A percentile compares a stretch with the other conserved stretches of the same genome.
These are phyloP conservation scores for Poecilobothrus nobilitatus DNA, from an alignment of 2,888 invertebrate species.

Conservation along the genomic window DNA sequence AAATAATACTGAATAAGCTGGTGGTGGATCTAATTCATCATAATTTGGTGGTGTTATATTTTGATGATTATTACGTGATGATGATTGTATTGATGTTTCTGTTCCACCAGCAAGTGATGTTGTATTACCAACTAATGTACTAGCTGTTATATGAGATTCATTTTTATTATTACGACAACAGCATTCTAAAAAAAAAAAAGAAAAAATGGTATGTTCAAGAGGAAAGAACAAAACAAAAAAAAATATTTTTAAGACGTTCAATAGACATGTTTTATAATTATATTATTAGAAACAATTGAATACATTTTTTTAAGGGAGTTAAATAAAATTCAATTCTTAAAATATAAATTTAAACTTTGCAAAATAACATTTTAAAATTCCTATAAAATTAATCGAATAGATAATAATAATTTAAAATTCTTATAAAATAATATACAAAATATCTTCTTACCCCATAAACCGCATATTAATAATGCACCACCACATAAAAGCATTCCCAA, in stretches of 20 bases:
- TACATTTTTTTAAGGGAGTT: too few species aligned
- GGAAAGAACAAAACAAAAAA: too few species aligned
- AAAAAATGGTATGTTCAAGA: background rate
- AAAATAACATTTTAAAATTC: too few species aligned
- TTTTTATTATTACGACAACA: constrained; percentile 44
- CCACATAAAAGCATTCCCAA: constrained; percentile 63
- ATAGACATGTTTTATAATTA: too few species aligned
- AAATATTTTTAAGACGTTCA: background rate
- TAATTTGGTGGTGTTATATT: constrained; percentile 50
- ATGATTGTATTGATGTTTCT: constrained; percentile 2
- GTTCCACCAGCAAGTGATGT: background rate
- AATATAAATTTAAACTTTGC: too few species aligned
- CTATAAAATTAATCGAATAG: too few species aligned
- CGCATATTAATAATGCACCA: constrained; percentile 59
- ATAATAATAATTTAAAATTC: too few species aligned
- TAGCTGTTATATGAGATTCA: constrained; percentile 22
- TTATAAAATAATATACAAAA: too few species aligned
- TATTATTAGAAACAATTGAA: too few species aligned
- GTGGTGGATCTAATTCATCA: constrained; percentile 54
- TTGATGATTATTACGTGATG: background rate
- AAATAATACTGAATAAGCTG: constrained; percentile 59
- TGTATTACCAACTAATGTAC: background rate
- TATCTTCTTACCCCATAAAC: constrained; percentile 57
- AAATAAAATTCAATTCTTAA: too few species aligned
- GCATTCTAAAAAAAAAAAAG: constrained; percentile 31